Conservation (phyloP, 2,888 invertebrate species). For the Tromatobia lineatoria region DNA sequence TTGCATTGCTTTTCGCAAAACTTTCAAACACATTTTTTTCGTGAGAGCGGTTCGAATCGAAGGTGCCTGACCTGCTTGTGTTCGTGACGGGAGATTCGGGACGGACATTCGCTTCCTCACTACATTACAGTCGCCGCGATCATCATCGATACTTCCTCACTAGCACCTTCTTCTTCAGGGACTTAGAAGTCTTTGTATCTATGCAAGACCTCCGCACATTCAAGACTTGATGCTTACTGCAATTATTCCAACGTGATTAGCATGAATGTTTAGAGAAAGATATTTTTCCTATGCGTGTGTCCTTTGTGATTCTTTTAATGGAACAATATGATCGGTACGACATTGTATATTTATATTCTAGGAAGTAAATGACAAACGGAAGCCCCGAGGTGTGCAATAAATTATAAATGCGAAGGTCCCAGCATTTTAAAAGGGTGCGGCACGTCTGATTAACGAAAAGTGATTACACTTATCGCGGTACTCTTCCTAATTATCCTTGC, state of each 20-base stretch:
- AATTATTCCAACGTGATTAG: constrained; percentile 59
- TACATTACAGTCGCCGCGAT: constrained; percentile 16
- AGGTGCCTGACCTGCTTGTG: constrained; percentile 12
- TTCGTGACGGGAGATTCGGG: neutral
- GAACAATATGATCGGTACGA: constrained; percentile 35
- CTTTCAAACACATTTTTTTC: constrained; percentile 1
- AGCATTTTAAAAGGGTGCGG: neutral
- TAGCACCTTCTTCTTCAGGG: constrained; percentile 4
- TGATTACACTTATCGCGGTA: constrained; percentile 17
- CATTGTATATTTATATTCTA: constrained; percentile 17
- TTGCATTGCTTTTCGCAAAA: neutral
- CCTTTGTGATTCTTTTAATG: constrained; percentile 30
- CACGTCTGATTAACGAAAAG: constrained; percentile 2
- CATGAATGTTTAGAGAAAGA: constrained; percentile 48
- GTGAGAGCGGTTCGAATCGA: constrained; percentile 4
- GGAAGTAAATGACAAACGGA: neutral
- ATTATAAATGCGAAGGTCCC: neutral
- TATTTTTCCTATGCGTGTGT: constrained; percentile 39
- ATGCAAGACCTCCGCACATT: neutral
- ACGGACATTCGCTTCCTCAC: neutral
- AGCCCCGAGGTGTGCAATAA: neutral
- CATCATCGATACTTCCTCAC: neutral
- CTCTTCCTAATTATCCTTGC: constrained; percentile 31
- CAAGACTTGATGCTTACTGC: constrained; percentile 34
- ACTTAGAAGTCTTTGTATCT: constrained; percentile 2